Conservation (phyloP, 1,140 invertebrate genomes). For the Diachasma alloeum region DNA sequence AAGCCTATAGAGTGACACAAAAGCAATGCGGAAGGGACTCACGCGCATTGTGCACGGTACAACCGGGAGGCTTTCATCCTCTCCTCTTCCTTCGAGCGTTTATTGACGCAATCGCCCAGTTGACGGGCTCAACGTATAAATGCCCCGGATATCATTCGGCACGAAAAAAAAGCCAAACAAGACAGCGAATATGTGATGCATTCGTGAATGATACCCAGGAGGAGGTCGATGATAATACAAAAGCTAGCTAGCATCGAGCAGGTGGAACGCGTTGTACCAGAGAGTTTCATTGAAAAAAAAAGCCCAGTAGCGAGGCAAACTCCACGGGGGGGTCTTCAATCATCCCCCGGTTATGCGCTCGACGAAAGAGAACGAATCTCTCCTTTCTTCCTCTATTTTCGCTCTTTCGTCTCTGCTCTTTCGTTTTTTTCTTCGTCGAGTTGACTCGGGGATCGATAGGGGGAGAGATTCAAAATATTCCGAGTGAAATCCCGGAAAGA, state of each 20-base stretch:
- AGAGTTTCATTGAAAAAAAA: neutral
- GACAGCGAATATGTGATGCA: neutral
- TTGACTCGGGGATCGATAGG: neutral
- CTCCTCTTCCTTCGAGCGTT: neutral
- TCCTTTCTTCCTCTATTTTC: neutral
- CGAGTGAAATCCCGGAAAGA: neutral
- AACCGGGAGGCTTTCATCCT: neutral
- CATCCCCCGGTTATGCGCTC: slow-evolving; percentile 16
- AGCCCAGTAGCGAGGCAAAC: slow-evolving; percentile 4
- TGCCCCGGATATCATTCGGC: neutral
- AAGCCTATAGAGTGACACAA: neutral
- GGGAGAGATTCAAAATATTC: neutral
- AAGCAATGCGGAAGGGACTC: neutral
- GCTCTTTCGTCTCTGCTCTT: neutral
- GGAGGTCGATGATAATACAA: slow-evolving; percentile 24
- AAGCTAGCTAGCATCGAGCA: slow-evolving; percentile 19
- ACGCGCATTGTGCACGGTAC: neutral
- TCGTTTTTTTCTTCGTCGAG: neutral
- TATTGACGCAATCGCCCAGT: neutral
- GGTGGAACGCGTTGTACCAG: slow-evolving; percentile 15
- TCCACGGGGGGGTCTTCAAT: slow-evolving; percentile 24
- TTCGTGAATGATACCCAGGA: slow-evolving; percentile 7
- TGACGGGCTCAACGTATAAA: neutral
- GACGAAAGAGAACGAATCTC: slow-evolving; percentile 1
- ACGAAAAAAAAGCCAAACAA: neutral